Percentiles rank a stretch among this genome's conserved stretches.
Evolutionary conservation across 2,113 vertebrate species (phyloP).

Genomic region (Gobiocypris rarus): DNA sequence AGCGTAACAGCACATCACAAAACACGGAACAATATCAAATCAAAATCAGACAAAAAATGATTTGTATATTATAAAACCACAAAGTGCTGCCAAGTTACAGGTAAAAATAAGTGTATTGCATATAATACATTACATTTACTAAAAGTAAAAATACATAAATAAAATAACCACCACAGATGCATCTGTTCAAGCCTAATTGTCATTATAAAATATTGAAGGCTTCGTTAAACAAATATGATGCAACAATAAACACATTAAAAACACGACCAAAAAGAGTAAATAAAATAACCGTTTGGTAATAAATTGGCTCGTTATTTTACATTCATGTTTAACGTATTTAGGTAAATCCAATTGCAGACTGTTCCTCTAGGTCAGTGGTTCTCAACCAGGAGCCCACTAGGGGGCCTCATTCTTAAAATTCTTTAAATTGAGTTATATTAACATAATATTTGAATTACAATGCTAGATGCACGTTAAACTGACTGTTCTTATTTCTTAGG

Average conservation of each 20-base stretch:
- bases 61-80: background rate
- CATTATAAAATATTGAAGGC: background rate
- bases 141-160: background rate
- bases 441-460: no score
- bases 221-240: background rate
- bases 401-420: no score
- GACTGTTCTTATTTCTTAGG: no score
- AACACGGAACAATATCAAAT: no score
- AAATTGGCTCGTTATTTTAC: background rate
- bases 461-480: no score
- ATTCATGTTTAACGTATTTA: no score
- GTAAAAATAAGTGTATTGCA: background rate
- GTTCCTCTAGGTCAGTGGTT: no score
- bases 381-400: no score
- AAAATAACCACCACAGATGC: background rate
- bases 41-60: no score
- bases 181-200: background rate
- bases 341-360: background rate
- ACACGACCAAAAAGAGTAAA: background rate
- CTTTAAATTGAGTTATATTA: no score
- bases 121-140: no score
- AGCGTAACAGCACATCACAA: background rate
- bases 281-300: background rate
- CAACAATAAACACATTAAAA: conserved; percentile 3
- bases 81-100: background rate